Conservation (phyloP, 2,797 vertebrate genomes). For the Poeciliopsis infans region DNA sequence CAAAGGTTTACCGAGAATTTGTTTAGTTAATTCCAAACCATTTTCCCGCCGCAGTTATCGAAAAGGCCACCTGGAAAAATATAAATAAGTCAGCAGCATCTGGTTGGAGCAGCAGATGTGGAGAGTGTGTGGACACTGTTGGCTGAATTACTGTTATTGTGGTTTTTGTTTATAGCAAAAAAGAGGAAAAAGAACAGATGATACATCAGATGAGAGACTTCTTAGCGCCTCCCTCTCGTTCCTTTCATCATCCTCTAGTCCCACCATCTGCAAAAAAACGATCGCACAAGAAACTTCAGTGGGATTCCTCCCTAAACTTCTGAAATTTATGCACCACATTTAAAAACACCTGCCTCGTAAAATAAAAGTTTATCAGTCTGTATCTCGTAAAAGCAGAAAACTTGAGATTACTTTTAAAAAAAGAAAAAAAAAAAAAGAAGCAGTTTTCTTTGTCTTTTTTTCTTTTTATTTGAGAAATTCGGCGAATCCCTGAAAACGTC, state of each 20-base stretch:
- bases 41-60: neutral
- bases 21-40: neutral
- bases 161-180: slow-evolving; percentile 26
- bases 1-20: neutral
- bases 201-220: slow-evolving; percentile 23
- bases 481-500: slow-evolving; percentile 13
- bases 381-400: neutral
- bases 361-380: slow-evolving; percentile 28
- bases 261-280: slow-evolving; percentile 38
- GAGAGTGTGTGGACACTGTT: slow-evolving; percentile 29
- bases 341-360: slow-evolving; percentile 38
- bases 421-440: too few relatives aligned
- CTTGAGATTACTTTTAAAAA: neutral
- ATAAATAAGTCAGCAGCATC: slow-evolving; percentile 11
- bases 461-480: slow-evolving; percentile 8
- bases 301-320: slow-evolving; percentile 29
- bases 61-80: neutral
- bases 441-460: neutral
- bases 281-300: slow-evolving; percentile 49
- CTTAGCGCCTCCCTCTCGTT: slow-evolving; percentile 16
- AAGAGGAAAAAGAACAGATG: slow-evolving; percentile 35
- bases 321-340: slow-evolving; percentile 36
- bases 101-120: slow-evolving; percentile 50
- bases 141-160: slow-evolving; percentile 39
- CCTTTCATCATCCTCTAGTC: slow-evolving; percentile 31